Evolutionary conservation across 2,888 invertebrate genomes (phyloP).

Genomic region (Hedya salicella): DNA sequence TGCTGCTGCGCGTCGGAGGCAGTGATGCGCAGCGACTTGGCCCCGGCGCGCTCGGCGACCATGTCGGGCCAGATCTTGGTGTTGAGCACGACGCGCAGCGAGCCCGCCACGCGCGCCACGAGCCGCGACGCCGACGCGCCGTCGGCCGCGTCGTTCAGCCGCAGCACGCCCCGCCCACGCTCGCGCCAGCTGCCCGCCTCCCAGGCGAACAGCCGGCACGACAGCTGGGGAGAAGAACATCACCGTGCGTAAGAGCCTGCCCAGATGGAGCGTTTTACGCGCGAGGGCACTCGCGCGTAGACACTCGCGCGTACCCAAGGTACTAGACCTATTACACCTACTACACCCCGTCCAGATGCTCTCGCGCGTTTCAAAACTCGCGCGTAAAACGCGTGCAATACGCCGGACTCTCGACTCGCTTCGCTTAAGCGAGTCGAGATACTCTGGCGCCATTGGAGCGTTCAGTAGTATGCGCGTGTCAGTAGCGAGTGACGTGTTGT

Average conservation of each 20-base stretch:
- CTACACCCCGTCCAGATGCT: slow-evolving; percentile 22
- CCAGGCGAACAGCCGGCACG: slow-evolving; percentile 95
- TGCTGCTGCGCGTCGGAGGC: slow-evolving; percentile 93
- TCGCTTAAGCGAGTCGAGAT: slow-evolving; percentile 33
- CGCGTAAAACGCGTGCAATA: slow-evolving; percentile 30
- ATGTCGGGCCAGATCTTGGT: slow-evolving; percentile 97
- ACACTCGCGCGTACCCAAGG: slow-evolving; percentile 14
- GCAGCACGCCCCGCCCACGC: slow-evolving; percentile 94
- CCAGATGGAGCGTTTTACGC: background rate
- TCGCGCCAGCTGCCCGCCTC: slow-evolving; percentile 95
- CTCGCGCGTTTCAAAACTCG: slow-evolving; percentile 32
- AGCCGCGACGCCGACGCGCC: slow-evolving; percentile 86
- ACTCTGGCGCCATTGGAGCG: slow-evolving; percentile 33
- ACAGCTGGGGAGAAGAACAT: slow-evolving; percentile 79
- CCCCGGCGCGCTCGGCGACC: slow-evolving; percentile 94
- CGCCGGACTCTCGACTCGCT: slow-evolving; percentile 17
- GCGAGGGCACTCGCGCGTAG: slow-evolving; percentile 7
- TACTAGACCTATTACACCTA: too few species aligned
- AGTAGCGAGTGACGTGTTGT: slow-evolving; percentile 37
- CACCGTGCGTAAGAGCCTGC: background rate
- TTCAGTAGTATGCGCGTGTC: slow-evolving; percentile 38
- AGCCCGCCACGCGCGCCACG: slow-evolving; percentile 95
- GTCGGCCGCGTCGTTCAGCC: slow-evolving; percentile 90
- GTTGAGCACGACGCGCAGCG: slow-evolving; percentile 94
- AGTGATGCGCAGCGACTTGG: slow-evolving; percentile 94